Evolutionary conservation across 2,888 invertebrate genomes (phyloP).

Genomic region (Lasioglossum figueresi): DNA sequence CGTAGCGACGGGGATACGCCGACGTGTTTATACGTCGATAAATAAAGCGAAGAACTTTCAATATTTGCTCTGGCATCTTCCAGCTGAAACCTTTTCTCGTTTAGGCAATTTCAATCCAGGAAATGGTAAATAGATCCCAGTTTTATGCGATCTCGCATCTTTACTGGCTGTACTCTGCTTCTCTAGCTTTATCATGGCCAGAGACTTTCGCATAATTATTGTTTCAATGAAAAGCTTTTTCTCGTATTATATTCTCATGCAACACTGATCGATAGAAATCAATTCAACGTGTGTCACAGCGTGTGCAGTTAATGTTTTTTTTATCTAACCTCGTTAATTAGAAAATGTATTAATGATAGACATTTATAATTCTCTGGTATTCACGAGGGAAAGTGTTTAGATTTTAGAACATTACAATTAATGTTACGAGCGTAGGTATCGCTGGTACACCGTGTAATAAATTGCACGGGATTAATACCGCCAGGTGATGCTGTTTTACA

Average conservation of each 20-base stretch:
- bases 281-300: no score
- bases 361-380: neutral
- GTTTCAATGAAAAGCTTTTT: neutral
- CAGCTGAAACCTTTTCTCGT: neutral
- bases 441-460: neutral
- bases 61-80: neutral
- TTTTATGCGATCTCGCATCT: neutral
- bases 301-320: neutral
- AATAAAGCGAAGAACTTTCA: neutral
- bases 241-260: neutral
- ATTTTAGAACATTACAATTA: neutral
- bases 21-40: neutral
- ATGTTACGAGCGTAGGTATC: neutral
- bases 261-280: no score
- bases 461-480: neutral
- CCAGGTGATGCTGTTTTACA: neutral
- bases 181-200: neutral
- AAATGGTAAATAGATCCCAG: neutral
- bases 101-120: neutral
- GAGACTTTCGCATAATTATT: neutral
- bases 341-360: no score
- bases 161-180: neutral
- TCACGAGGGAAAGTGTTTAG: neutral
- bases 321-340: neutral
- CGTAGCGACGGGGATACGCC: neutral